Percentiles rank a stretch among this genome's conserved stretches.
Evolutionary conservation across 2,888 invertebrate species (phyloP).

Genomic region (Torymus auratus): DNA sequence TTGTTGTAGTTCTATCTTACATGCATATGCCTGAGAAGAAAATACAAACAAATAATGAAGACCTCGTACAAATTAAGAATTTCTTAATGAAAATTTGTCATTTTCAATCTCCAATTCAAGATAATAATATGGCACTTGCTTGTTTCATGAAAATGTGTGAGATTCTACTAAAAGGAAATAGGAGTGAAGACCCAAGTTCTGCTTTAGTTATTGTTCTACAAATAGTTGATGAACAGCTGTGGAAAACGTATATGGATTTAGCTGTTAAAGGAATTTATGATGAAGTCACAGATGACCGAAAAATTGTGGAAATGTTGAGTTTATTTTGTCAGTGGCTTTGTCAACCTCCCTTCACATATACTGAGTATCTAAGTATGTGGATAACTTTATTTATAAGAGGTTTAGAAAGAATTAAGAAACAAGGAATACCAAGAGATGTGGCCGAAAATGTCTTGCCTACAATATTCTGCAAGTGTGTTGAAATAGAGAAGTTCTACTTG

Average conservation of each 20-base stretch:
- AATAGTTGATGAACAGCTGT: constrained; percentile 74
- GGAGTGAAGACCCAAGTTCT: constrained; percentile 78
- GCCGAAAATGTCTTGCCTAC: constrained; percentile 81
- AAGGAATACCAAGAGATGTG: constrained; percentile 80
- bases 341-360: constrained; percentile 79
- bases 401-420: constrained; percentile 79
- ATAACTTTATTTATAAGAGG: constrained; percentile 83
- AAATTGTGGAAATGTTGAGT: constrained; percentile 78
- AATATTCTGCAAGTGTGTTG: constrained; percentile 76
- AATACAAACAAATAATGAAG: constrained; percentile 62
- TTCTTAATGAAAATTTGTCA: constrained; percentile 62
- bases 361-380: constrained; percentile 82
- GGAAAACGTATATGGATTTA: constrained; percentile 36
- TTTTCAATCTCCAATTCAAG: constrained; percentile 62
- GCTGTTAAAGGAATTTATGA: constrained; percentile 27
- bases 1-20: constrained; percentile 65
- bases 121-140: constrained; percentile 79
- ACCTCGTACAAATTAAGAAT: constrained; percentile 62
- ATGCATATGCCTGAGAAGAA: constrained; percentile 62
- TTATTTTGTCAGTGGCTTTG: constrained; percentile 84
- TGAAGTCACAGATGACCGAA: constrained; percentile 65
- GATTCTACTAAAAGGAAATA: constrained; percentile 80
- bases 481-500: constrained; percentile 29
- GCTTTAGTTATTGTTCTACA: constrained; percentile 81
- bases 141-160: constrained; percentile 81